Conservation (phyloP, 2,888 invertebrate genomes). For the Gortyna flavago region DNA sequence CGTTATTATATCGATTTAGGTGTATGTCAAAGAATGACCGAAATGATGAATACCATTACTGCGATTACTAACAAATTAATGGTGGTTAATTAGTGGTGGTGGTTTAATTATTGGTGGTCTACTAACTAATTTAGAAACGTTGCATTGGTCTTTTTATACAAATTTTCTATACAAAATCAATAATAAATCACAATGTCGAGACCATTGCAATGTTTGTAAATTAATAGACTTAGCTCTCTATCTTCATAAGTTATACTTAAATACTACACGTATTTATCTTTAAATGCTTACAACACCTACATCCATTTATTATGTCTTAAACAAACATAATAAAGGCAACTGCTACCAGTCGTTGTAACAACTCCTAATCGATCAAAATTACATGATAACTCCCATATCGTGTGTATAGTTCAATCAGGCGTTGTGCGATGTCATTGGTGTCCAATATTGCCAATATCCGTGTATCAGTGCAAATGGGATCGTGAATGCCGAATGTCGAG, state of each 20-base stretch:
- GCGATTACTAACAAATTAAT: too few relatives aligned
- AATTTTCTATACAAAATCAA: neutral
- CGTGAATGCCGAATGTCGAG: constrained; percentile 18
- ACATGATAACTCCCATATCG: constrained; percentile 17
- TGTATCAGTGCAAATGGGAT: constrained; percentile 46
- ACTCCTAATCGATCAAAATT: neutral
- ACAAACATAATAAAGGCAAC: neutral
- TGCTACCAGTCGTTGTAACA: neutral
- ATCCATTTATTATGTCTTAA: neutral
- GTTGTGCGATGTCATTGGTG: constrained; percentile 28
- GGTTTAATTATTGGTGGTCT: too few relatives aligned
- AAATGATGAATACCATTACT: neutral
- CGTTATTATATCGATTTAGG: neutral
- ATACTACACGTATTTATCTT: neutral
- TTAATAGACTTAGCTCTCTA: too few relatives aligned
- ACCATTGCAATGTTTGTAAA: neutral
- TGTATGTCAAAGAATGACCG: neutral
- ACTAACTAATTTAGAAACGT: too few relatives aligned
- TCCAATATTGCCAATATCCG: constrained; percentile 63
- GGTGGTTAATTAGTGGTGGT: too few relatives aligned
- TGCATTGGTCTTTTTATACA: too few relatives aligned
- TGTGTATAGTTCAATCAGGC: constrained; percentile 46
- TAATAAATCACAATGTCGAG: neutral
- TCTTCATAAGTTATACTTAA: neutral
- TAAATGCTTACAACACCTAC: neutral